Evolutionary conservation across 1,140 invertebrate species (phyloP), one percentile per base, ranked within the genome.

Genomic region (Copidosoma floridanum): DNA sequence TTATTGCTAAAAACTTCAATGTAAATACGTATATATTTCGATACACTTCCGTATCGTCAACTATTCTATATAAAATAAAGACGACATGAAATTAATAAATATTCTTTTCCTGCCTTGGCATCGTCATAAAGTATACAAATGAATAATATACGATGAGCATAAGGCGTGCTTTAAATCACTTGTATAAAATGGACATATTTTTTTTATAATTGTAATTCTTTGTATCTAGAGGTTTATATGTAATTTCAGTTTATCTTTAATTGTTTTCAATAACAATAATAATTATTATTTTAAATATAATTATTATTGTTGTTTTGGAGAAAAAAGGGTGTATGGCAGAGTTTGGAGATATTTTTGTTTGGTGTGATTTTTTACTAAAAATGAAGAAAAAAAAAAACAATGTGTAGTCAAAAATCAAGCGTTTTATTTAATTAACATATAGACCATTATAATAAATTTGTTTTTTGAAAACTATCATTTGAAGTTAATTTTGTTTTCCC

Each of bases 1-100:
- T 77, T 77, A 75, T 73, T 70, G 75, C 68, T 72, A 75, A n/a
- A n/a, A 62, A 41, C 47, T 71, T 75, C 70, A 74, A 77, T 77
- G 76, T 76, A 77, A 72, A 77, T 78, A 73, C 70, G 74, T 73
- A 74, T 67, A 69, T 65, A 69, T 67, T 69, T 68, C 64, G 64
- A 54, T 68, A 68, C 64, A n/a, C 52, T 65, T 59, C 62, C 64
- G 68, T 65, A 67, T 67, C 68, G 64, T 59, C 64, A 64, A n/a
- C 61, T 69, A 61, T 57, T 65, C 57, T 65, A 65, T 65, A 44
- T n/a, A 61, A 61, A 57, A 65, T 62, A 62, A 62, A 61, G 51
- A 62, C 27, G 26, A 57, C 44, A 29, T 62, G 53, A 37, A 62
- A 56, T 62, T 61, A 61, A 27, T n/a, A n/a, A 50, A 16, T 27